Conservation (phyloP, 2,113 vertebrate species). For the Pollachius pollachius region DNA sequence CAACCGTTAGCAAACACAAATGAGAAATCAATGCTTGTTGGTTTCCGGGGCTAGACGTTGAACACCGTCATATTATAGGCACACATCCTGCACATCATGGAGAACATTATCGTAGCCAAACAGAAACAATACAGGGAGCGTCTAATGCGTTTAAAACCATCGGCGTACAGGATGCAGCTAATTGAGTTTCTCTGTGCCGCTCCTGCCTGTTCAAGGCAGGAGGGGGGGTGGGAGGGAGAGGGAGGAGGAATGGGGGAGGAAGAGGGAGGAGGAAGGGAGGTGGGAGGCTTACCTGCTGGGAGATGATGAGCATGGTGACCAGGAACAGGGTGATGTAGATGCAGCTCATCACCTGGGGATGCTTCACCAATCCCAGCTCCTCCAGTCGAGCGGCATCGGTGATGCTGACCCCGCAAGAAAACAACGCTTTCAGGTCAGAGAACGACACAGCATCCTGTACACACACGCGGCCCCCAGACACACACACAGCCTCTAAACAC, state of each 20-base stretch:
- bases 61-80: no score
- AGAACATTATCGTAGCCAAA: no score
- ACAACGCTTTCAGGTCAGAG: not conserved
- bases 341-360: constrained; percentile 79
- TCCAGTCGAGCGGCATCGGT: constrained; percentile 9
- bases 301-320: constrained; percentile 85
- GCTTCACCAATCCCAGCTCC: constrained; percentile 66
- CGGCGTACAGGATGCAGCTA: no score
- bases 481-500: no score
- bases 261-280: not conserved
- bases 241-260: not conserved
- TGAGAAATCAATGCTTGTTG: no score
- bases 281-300: constrained; percentile 83
- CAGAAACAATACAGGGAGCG: no score
- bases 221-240: not conserved
- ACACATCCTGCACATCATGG: no score
- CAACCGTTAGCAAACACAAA: no score
- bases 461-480: no score
- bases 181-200: no score
- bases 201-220: not conserved
- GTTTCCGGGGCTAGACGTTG: no score
- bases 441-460: not conserved
- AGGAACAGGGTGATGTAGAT: constrained; percentile 91
- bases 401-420: constrained; percentile 31
- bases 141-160: no score